Evolutionary conservation across 2,113 vertebrate genomes (phyloP).

Genomic region (Cromileptes altivelis): DNA sequence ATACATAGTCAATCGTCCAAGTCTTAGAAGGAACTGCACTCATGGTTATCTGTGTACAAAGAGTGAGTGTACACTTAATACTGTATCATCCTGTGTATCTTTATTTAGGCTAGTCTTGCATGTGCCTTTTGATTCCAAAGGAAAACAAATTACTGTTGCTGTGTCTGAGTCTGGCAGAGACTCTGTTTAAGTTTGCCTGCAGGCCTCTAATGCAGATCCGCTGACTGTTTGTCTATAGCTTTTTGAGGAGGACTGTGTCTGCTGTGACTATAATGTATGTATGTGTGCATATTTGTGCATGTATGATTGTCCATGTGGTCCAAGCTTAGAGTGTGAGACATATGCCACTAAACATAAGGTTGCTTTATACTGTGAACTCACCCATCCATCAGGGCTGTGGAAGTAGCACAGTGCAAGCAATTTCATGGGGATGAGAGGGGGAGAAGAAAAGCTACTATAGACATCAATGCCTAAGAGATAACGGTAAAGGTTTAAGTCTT

Average conservation of each 20-base stretch:
- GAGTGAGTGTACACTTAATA: neutral
- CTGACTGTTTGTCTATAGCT: slow-evolving; percentile 24
- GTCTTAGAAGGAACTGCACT: slow-evolving; percentile 1
- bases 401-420: too few species aligned
- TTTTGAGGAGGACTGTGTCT: neutral
- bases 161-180: slow-evolving; percentile 17
- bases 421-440: too few species aligned
- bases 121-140: slow-evolving; percentile 8
- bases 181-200: slow-evolving; percentile 19
- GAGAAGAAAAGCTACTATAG: neutral
- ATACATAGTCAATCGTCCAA: slow-evolving; percentile 15
- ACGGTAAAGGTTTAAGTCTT: neutral
- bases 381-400: too few species aligned
- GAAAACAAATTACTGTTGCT: slow-evolving; percentile 15
- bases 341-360: too few species aligned
- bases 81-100: neutral
- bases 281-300: neutral
- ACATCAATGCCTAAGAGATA: neutral
- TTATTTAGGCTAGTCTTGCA: neutral
- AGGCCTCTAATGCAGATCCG: slow-evolving; percentile 1
- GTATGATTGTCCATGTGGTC: too few species aligned
- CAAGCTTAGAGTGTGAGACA: too few species aligned
- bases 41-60: slow-evolving; percentile 10
- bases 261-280: neutral
- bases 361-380: too few species aligned